phyloP scores from a whole-genome alignment of 1,140 invertebrate species.

The Eubasilissa regina region DNA sequence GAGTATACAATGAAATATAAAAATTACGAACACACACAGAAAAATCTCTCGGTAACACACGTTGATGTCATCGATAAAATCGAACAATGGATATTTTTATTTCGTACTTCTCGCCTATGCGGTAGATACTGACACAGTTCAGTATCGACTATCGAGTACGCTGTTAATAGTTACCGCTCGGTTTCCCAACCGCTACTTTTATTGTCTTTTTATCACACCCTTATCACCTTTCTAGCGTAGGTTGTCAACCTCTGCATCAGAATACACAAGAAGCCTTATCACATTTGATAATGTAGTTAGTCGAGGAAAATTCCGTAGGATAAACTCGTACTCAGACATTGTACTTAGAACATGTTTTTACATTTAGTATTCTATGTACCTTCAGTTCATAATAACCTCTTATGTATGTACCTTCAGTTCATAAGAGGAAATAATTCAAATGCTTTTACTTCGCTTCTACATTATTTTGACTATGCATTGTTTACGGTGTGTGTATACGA shows the following conservation, averaged over 20 bases:
- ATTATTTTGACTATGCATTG: too few species aligned
- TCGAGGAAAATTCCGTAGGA: constrained; percentile 40
- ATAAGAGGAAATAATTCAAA: too few species aligned
- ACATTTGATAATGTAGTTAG: background rate
- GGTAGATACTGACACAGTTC: background rate
- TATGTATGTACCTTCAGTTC: too few species aligned
- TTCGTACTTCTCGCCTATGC: too few species aligned
- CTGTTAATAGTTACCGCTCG: background rate
- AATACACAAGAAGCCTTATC: constrained; percentile 35
- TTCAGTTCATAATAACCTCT: too few species aligned
- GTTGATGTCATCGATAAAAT: too few species aligned
- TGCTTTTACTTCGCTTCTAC: too few species aligned
- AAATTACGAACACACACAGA: too few species aligned
- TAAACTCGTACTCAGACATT: background rate
- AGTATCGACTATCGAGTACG: background rate
- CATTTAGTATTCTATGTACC: background rate
- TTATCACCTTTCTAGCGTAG: constrained; percentile 32
- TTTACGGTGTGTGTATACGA: too few species aligned
- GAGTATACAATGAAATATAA: too few species aligned
- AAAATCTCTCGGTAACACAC: too few species aligned
- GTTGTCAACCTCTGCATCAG: constrained; percentile 31
- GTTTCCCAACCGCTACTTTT: constrained; percentile 19
- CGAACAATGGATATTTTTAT: too few species aligned
- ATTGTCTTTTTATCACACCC: constrained; percentile 35
- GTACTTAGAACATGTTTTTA: background rate